phyloP scores from a whole-genome alignment of 2,888 invertebrate genomes.

The Brachynemurus nebulosus region DNA sequence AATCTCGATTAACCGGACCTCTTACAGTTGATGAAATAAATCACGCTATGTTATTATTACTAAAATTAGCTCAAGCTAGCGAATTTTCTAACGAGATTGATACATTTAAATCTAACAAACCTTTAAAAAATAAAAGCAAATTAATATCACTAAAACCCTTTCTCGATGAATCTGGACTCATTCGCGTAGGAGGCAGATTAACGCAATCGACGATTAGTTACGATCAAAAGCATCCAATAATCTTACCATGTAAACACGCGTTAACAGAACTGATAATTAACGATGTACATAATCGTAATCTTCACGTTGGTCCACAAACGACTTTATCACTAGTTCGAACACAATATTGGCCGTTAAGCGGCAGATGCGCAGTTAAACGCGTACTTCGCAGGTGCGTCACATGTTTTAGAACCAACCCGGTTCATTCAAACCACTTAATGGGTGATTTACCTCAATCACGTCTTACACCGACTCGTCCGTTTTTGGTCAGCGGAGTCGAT shows the following conservation, averaged over 20 bases:
- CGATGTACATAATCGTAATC: conserved; percentile 13
- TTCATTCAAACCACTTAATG: conserved; percentile 16
- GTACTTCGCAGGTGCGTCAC: conserved; percentile 12
- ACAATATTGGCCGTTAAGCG: conserved; percentile 14
- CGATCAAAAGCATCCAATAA: conserved; percentile 13
- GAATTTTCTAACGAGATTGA: no score
- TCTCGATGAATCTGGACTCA: conserved; percentile 11
- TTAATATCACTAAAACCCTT: conserved; percentile 11
- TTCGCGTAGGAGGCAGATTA: conserved; percentile 13
- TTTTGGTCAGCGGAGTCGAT: conserved; percentile 16
- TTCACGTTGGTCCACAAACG: conserved; percentile 16
- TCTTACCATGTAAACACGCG: conserved; percentile 10
- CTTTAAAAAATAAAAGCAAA: no score
- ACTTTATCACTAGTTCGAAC: conserved; percentile 9
- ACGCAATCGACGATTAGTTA: conserved; percentile 7
- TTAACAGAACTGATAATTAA: conserved; percentile 13
- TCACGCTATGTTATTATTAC: no score
- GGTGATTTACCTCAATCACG: conserved; percentile 19
- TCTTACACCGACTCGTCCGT: conserved; percentile 12
- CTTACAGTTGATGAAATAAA: no score
- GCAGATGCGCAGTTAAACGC: conserved; percentile 10
- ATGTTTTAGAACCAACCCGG: conserved; percentile 16
- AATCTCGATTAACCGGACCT: not conserved
- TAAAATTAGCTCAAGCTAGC: no score
- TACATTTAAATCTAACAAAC: conserved; percentile 1